These are phyloP conservation scores for Spodoptera exigua DNA, from an alignment of 2,888 invertebrate genomes.

Conservation along the genomic window DNA sequence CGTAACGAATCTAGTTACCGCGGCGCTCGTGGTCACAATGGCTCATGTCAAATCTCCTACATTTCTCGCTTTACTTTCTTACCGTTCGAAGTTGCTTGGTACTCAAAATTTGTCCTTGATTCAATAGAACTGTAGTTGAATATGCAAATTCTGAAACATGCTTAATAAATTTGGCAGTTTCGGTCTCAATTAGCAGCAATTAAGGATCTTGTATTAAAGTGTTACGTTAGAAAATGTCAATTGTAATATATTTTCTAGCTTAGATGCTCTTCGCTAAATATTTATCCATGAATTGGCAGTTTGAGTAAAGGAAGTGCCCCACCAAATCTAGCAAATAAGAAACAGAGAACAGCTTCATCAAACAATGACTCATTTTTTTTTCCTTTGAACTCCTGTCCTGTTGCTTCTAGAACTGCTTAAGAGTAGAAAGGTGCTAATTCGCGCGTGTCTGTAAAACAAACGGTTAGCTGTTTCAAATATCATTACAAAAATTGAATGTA, in stretches of 20 bases:
- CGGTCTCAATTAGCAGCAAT: no score
- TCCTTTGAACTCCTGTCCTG: constrained; percentile 23
- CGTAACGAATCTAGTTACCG: constrained; percentile 8
- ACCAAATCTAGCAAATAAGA: no score
- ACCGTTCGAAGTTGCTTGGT: no score
- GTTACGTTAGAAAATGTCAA: no score
- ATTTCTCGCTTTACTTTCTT: background rate
- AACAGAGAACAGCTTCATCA: constrained; percentile 9
- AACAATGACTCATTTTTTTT: constrained; percentile 42
- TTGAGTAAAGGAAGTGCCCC: no score
- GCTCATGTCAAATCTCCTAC: constrained; percentile 5
- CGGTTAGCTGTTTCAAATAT: constrained; percentile 19
- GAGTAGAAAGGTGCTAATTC: constrained; percentile 52
- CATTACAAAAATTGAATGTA: background rate
- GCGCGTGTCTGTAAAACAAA: constrained; percentile 34
- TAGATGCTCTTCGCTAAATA: no score
- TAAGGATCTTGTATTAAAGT: no score
- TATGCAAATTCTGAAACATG: background rate
- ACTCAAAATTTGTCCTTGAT: no score
- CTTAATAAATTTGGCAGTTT: no score
- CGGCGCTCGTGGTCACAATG: constrained; percentile 9
- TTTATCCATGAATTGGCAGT: no score
- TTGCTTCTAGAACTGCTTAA: constrained; percentile 17
- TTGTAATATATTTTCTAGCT: no score
- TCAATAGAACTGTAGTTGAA: no score